Evolutionary conservation across 2,797 vertebrate genomes (phyloP).

Genomic region (Bradypodion ventrale): DNA sequence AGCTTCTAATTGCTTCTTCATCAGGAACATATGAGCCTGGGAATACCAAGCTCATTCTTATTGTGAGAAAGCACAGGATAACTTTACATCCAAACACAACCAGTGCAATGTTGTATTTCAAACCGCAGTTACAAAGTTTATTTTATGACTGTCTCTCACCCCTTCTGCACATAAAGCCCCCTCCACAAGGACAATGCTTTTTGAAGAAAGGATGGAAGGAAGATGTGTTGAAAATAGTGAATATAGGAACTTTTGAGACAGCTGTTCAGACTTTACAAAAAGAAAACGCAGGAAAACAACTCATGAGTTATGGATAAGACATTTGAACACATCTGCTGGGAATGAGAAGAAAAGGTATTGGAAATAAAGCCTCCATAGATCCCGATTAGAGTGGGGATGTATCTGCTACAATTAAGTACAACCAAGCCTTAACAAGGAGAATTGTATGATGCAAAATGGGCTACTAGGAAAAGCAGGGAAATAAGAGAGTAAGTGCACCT

Average conservation of each 20-base stretch:
- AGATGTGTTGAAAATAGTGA: neutral
- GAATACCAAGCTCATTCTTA: too few relatives aligned
- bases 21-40: too few relatives aligned
- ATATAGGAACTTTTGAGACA: too few relatives aligned
- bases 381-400: neutral
- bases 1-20: too few relatives aligned
- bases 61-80: too few relatives aligned
- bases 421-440: neutral
- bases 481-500: neutral
- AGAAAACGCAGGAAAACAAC: too few relatives aligned
- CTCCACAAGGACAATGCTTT: neutral
- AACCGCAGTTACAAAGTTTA: neutral
- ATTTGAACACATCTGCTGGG: neutral
- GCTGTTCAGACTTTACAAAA: too few relatives aligned
- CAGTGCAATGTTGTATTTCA: too few relatives aligned
- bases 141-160: neutral
- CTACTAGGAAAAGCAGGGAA: neutral
- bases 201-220: neutral
- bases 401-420: neutral
- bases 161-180: neutral
- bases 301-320: too few relatives aligned
- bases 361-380: neutral
- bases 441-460: neutral
- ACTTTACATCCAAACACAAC: too few relatives aligned
- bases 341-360: neutral